Evolutionary conservation across 2,113 vertebrate genomes (phyloP).

Genomic region (Herpetotheres cachinnans): DNA sequence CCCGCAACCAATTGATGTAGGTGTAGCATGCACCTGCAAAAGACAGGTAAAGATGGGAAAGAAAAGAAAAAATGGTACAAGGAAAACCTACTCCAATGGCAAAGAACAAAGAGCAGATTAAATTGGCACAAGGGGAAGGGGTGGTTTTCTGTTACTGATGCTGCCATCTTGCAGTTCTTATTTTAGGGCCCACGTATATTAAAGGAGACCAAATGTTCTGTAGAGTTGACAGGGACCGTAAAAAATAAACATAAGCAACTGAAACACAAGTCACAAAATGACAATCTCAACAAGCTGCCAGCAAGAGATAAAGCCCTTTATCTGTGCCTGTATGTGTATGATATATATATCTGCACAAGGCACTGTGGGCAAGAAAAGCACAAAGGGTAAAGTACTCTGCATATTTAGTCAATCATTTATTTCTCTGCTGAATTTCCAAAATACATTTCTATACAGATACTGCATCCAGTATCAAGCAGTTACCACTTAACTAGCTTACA

Average conservation of each 20-base stretch:
- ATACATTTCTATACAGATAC: neutral
- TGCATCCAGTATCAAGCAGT: neutral
- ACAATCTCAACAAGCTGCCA: neutral
- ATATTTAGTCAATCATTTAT: neutral
- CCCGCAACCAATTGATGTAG: rapidly evolving
- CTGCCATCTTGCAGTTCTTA: neutral
- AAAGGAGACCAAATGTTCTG: neutral
- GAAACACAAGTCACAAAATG: neutral
- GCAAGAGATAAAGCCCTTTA: neutral
- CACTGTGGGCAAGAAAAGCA: neutral
- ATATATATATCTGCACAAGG: neutral
- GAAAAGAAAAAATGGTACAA: rapidly evolving
- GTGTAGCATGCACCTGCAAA: rapidly evolving
- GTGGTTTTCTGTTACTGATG: neutral
- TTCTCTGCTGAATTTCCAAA: neutral
- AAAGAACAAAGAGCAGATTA: neutral
- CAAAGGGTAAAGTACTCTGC: neutral
- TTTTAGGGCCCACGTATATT: neutral
- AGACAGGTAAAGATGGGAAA: neutral
- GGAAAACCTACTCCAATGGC: neutral
- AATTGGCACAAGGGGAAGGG: neutral
- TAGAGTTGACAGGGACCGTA: neutral
- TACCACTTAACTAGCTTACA: neutral
- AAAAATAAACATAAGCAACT: neutral
- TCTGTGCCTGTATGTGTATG: neutral